Conservation (phyloP, 2,797 vertebrate genomes). For the Ficedula albicollis region DNA sequence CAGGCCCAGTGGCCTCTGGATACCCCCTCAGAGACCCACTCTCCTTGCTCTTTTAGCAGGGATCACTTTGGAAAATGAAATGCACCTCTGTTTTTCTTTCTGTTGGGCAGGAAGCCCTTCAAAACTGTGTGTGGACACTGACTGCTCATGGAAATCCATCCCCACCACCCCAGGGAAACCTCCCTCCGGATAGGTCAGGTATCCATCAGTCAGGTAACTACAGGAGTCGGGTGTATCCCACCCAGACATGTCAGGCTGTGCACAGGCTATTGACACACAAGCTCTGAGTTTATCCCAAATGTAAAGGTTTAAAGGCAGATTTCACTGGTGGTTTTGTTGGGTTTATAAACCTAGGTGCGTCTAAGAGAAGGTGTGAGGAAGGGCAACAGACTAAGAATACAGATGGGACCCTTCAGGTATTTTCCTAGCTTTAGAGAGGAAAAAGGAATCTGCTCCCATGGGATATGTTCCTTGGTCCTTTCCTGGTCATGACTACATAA, state of each 20-base stretch:
- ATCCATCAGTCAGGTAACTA: background rate
- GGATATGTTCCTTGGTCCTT: background rate
- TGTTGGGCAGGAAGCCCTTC: background rate
- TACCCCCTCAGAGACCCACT: background rate
- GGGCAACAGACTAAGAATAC: background rate
- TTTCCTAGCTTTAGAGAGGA: background rate
- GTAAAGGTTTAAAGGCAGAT: background rate
- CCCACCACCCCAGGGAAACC: background rate
- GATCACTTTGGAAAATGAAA: background rate
- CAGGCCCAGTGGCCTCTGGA: background rate
- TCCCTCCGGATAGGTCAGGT: rapidly evolving
- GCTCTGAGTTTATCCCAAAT: background rate
- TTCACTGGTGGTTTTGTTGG: background rate
- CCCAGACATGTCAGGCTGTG: background rate
- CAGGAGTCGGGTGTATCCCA: background rate
- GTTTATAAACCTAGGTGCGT: background rate
- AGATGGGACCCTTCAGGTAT: background rate
- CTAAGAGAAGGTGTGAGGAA: background rate
- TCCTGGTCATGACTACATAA: background rate
- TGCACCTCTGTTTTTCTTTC: background rate
- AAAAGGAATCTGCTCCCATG: background rate
- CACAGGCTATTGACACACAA: background rate
- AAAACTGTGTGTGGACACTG: background rate
- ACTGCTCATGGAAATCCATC: background rate
- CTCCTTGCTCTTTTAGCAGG: background rate